Evolutionary conservation across 2,888 invertebrate genomes (phyloP).

Genomic region (Homarus gammarus): DNA sequence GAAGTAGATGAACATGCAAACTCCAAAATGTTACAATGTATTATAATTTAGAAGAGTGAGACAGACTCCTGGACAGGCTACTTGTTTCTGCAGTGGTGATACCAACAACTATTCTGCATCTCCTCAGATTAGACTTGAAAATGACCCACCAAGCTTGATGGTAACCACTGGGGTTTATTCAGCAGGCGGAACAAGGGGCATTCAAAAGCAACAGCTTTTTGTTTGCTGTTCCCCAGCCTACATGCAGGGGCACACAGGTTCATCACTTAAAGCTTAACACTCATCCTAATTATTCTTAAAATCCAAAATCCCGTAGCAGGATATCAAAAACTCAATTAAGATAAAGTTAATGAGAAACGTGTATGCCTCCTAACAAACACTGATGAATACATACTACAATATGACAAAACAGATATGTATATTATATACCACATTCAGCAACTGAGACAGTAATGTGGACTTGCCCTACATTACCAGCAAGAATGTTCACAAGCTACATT

Average conservation of each 20-base stretch:
- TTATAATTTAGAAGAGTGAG: conserved; percentile 17
- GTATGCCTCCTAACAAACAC: conserved; percentile 65
- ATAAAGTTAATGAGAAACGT: conserved; percentile 57
- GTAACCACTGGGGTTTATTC: conserved; percentile 62
- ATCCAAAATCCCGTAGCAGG: conserved; percentile 47
- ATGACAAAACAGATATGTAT: conserved; percentile 72
- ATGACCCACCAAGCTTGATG: conserved; percentile 55
- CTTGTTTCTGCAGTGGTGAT: conserved; percentile 55
- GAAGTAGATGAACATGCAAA: neutral
- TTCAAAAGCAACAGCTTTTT: conserved; percentile 46
- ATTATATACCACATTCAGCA: conserved; percentile 72
- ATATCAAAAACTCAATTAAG: conserved; percentile 54
- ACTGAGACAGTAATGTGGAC: conserved; percentile 53
- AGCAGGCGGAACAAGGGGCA: conserved; percentile 48
- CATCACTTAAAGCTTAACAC: conserved; percentile 59
- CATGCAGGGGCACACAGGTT: conserved; percentile 45
- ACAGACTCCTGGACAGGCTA: conserved; percentile 51
- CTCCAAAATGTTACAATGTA: neutral
- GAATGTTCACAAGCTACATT: conserved; percentile 27
- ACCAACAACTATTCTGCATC: conserved; percentile 52
- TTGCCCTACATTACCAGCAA: conserved; percentile 40
- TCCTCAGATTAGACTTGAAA: conserved; percentile 65
- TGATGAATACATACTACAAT: conserved; percentile 67
- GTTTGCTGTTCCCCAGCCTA: conserved; percentile 58
- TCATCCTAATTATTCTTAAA: conserved; percentile 45